Evolutionary conservation across 2,113 vertebrate species (phyloP), one percentile per base, ranked within the genome.

Genomic region (Thomomys bottae): DNA sequence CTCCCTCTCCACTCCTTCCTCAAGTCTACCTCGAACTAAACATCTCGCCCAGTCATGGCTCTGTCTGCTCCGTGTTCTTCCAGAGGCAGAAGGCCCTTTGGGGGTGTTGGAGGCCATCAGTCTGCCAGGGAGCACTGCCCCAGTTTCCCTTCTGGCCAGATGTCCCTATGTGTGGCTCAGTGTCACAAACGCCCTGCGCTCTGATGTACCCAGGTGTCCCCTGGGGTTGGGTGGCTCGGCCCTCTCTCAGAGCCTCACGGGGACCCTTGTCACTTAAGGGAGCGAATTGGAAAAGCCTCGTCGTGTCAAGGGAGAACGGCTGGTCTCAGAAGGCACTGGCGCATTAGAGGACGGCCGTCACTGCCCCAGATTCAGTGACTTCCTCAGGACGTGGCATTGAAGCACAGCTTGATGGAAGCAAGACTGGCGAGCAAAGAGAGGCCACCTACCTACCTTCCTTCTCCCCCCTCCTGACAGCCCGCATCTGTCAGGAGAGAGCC

Each of bases 171-270:
- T 28, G 7, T 9, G 54, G 38, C 14, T 66, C 38, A 0, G 2
- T 24, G 21, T 5, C 17, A 40, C 9, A 5, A 0, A 0, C 8
- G 0, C 40, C 40, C 73, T 12, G 2, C 7, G 73, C 21, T 34
- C 54, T n/a, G 2, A 0, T 0, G 0, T 8, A 7, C 7, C 36
- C 24, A 23, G 32, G 9, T 28, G 10, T 7, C 2, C 11, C 2
- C 3, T 8, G 5, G 15, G 28, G 45, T 2, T 28, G 23, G 15
- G 4, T 2, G 5, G 3, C 11, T 7, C 20, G 6, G 11, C 49
- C 49, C 14, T 15, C 49, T 15, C 49, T 14, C 12, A n/a, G n/a
- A n/a, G n/a, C n/a, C n/a, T n/a, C n/a, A n/a, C n/a, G n/a, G n/a
- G n/a, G n/a, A n/a, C 9, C 11, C 6, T 18, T 75, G 20, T 2